These are phyloP conservation scores for Hedya salicella DNA, from an alignment of 2,888 invertebrate genomes.

Conservation along the genomic window DNA sequence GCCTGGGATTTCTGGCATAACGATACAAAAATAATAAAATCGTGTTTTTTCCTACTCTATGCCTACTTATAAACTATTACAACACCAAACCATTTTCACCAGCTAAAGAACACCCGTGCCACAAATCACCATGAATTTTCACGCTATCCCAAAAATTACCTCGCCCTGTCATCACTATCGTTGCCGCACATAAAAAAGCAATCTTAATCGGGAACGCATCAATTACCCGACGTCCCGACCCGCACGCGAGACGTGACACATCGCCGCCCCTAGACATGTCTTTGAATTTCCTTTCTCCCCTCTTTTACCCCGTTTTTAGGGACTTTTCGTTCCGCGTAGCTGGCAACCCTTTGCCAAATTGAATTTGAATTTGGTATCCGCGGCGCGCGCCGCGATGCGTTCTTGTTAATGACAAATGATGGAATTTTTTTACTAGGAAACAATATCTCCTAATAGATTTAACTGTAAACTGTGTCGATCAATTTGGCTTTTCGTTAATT, in stretches of 20 bases:
- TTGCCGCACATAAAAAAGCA: conserved; percentile 53
- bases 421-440: conserved; percentile 11
- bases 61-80: neutral
- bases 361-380: conserved; percentile 69
- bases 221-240: conserved; percentile 66
- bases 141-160: conserved; percentile 29
- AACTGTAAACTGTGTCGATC: too few species aligned
- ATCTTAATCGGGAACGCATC: conserved; percentile 71
- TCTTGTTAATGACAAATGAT: conserved; percentile 47
- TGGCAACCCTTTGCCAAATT: conserved; percentile 81
- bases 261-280: conserved; percentile 78
- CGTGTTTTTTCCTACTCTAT: too few species aligned
- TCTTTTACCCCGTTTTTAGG: conserved; percentile 54
- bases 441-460: neutral
- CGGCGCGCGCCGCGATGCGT: conserved; percentile 48
- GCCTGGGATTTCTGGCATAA: too few species aligned
- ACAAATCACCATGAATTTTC: conserved; percentile 18
- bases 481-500: too few species aligned
- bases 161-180: conserved; percentile 35
- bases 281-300: conserved; percentile 57
- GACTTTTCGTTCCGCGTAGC: conserved; percentile 70
- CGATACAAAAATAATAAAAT: too few species aligned
- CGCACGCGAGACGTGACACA: conserved; percentile 66
- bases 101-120: neutral
- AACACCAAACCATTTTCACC: neutral